These are phyloP conservation scores for Calephelis perditalis DNA, from an alignment of 2,888 invertebrate genomes.

Conservation along the genomic window DNA sequence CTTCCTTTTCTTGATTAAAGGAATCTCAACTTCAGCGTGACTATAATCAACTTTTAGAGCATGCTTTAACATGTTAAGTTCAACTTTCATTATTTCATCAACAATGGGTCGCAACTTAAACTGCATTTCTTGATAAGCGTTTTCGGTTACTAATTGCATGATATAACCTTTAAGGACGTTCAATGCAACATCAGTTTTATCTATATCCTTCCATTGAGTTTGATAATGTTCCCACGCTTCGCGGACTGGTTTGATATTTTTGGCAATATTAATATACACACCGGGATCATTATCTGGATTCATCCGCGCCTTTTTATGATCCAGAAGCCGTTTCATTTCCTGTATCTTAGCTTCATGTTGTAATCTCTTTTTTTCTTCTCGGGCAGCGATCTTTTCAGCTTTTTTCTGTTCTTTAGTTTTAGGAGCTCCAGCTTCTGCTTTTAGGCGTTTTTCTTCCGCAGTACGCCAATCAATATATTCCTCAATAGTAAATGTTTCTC, in stretches of 20 bases:
- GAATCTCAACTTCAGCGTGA: slow-evolving; percentile 36
- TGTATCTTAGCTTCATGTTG: slow-evolving; percentile 48
- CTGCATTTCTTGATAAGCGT: slow-evolving; percentile 81
- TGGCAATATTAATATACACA: slow-evolving; percentile 46
- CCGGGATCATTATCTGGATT: slow-evolving; percentile 68
- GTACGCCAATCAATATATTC: slow-evolving; percentile 72
- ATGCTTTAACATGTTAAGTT: slow-evolving; percentile 71
- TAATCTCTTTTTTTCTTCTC: slow-evolving; percentile 57
- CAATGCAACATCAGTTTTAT: slow-evolving; percentile 60
- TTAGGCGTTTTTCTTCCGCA: slow-evolving; percentile 51
- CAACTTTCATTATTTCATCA: slow-evolving; percentile 82
- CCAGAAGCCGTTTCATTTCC: slow-evolving; percentile 55
- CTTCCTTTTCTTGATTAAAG: slow-evolving; percentile 50
- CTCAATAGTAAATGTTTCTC: slow-evolving; percentile 78
- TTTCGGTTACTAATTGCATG: slow-evolving; percentile 80
- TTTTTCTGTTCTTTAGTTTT: slow-evolving; percentile 66
- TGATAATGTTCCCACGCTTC: slow-evolving; percentile 51
- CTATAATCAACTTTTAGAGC: slow-evolving; percentile 66
- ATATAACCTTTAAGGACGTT: slow-evolving; percentile 81
- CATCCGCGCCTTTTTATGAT: slow-evolving; percentile 67
- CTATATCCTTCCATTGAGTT: slow-evolving; percentile 56
- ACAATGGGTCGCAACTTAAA: slow-evolving; percentile 82
- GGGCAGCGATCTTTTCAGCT: slow-evolving; percentile 56
- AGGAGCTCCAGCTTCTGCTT: slow-evolving; percentile 48
- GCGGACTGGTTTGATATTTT: slow-evolving; percentile 37